phyloP scores from a whole-genome alignment of 2,113 vertebrate genomes.

The Hippotragus niger region DNA sequence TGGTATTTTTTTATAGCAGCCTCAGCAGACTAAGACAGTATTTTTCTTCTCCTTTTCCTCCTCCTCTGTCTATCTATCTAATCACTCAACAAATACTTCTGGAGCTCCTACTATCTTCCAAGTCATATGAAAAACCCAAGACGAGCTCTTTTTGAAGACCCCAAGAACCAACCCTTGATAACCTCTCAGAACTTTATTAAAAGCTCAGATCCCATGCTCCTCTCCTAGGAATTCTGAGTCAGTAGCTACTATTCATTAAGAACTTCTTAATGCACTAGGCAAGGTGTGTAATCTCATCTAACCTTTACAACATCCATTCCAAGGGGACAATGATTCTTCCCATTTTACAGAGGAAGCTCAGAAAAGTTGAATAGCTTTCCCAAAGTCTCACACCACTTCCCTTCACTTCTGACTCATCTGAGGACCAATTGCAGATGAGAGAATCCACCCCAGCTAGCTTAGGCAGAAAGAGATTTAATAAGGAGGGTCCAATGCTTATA shows the following conservation, averaged over 20 bases:
- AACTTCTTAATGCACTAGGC: not conserved
- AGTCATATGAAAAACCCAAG: not conserved
- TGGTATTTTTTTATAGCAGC: not conserved
- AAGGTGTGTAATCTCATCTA: not conserved
- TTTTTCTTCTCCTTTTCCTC: not conserved
- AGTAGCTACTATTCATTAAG: not conserved
- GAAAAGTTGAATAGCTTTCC: not conserved
- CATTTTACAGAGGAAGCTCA: not conserved
- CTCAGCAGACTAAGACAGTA: not conserved
- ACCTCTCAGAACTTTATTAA: not conserved
- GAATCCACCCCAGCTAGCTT: not conserved
- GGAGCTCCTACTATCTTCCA: not conserved
- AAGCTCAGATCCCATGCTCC: not conserved
- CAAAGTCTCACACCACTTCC: not conserved
- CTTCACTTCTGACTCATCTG: not conserved
- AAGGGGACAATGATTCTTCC: not conserved
- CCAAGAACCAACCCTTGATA: not conserved
- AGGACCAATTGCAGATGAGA: not conserved
- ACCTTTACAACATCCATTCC: not conserved
- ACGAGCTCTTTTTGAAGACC: not conserved
- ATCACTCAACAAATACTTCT: not conserved
- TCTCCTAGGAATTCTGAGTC: not conserved
- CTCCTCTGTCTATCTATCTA: not conserved
- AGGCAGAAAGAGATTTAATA: not conserved
- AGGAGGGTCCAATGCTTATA: not conserved